Evolutionary conservation across 2,797 vertebrate genomes (phyloP).

Genomic region (Danio albolineatus): DNA sequence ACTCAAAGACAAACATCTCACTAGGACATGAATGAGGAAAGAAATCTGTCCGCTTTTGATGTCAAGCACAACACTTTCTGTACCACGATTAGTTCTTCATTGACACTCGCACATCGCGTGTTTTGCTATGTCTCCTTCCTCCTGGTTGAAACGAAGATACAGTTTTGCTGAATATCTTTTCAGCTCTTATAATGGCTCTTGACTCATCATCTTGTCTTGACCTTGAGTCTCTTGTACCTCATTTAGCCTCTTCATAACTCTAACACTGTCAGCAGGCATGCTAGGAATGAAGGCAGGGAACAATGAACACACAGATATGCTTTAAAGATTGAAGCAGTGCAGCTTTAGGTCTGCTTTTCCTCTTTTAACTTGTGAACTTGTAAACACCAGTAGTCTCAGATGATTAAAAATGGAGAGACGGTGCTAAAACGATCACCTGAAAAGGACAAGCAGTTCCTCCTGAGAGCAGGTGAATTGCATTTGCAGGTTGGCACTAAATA

Average conservation of each 20-base stretch:
- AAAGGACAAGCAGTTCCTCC: slow-evolving; percentile 9
- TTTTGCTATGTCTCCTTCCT: slow-evolving; percentile 15
- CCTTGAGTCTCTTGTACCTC: slow-evolving; percentile 45
- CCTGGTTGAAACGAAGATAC: slow-evolving; percentile 1
- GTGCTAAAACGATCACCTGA: slow-evolving; percentile 44
- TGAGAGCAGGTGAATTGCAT: slow-evolving; percentile 14
- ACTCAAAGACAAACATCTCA: not conserved
- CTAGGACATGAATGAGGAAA: slow-evolving; percentile 6
- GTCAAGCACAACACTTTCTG: not conserved
- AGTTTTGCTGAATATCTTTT: slow-evolving; percentile 20
- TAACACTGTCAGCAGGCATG: slow-evolving; percentile 27
- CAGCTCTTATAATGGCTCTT: slow-evolving; percentile 32
- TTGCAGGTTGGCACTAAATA: slow-evolving; percentile 52
- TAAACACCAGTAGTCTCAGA: not conserved
- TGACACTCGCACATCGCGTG: not conserved
- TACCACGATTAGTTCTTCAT: not conserved
- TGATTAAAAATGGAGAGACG: slow-evolving; percentile 21
- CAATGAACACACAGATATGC: slow-evolving; percentile 44
- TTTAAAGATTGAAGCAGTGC: not conserved
- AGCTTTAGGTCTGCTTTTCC: slow-evolving; percentile 12
- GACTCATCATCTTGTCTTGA: slow-evolving; percentile 47
- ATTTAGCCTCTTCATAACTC: slow-evolving; percentile 31
- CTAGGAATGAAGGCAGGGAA: slow-evolving; percentile 52
- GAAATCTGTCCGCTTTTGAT: not conserved
- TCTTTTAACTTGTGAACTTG: not conserved